Evolutionary conservation across 2,888 invertebrate genomes (phyloP), one percentile per base, ranked within the genome.

Genomic region (Punctoribates punctum): DNA sequence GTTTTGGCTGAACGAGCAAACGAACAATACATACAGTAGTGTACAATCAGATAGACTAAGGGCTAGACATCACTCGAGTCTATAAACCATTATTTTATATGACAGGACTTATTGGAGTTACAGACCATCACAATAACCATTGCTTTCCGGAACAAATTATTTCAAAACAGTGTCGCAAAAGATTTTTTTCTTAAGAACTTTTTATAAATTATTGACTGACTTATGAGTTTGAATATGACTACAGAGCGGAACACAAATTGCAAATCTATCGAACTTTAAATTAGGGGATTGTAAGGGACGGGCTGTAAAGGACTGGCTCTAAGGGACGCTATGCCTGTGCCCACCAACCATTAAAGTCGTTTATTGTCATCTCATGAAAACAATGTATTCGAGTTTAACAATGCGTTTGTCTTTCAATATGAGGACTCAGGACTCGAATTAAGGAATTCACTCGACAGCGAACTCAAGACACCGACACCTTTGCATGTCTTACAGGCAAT

Each of bases 121-220:
- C n/a, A 67, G 42, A 67, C 38, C 67, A 67, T 67, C 67, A 67
- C 67, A 38, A 60, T 4, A 27, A 67, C 38, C 42, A 67, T n/a
- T 38, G 38, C 42, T 67, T 67, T 67, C 67, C 67, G 67, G 67
- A 67, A 67, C 67, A 67, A 67, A 67, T 67, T 67, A 67, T 67
- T 34, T 38, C 38, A 67, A 67, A 38, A 67, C 38, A 67, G 34
- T 34, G 67, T 38, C 34, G 67, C 34, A 17, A 67, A 38, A 17
- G 20, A 29, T 20, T 62, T 25, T 57, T 62, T 17, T 62, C 25
- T 25, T 57, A 25, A 23, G n/a, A 62, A 38, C n/a, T 67, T 67
- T n/a, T 38, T 67, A n/a, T n/a, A 11, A 34, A 38, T 67, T 20
- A 6, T 29, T 62, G 11, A 17, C 29, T n/a, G 62, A 29, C 62